Evolutionary conservation across 2,113 vertebrate species (phyloP).

Genomic region (Stegostoma tigrinum): DNA sequence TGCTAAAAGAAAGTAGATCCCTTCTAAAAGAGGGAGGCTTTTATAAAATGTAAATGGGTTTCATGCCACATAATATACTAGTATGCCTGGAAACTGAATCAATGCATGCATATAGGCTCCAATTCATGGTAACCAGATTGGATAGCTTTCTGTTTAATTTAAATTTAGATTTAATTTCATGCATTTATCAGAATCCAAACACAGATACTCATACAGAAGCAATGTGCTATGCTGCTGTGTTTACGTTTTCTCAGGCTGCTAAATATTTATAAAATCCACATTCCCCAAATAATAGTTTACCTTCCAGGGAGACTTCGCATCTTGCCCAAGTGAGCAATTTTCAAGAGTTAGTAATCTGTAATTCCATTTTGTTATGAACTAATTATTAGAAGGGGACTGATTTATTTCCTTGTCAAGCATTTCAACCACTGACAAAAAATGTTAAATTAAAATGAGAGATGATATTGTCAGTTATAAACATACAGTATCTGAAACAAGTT

Average conservation of each 20-base stretch:
- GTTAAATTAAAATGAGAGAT: no score
- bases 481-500: no score
- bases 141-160: not conserved
- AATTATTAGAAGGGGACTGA: no score
- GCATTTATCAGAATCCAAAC: not conserved
- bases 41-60: not conserved
- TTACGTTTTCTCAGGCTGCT: not conserved
- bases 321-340: not conserved
- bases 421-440: no score
- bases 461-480: no score
- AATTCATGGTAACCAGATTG: not conserved
- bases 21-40: no score
- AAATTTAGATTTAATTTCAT: not conserved
- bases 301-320: no score
- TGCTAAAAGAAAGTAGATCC: no score
- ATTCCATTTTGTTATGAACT: no score
- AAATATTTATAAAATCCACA: not conserved
- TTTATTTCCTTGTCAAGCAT: no score
- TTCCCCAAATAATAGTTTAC: not conserved
- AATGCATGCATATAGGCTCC: not conserved
- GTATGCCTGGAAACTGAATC: not conserved
- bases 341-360: not conserved
- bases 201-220: not conserved
- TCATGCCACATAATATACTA: not conserved
- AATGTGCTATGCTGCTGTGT: not conserved